Evolutionary conservation across 2,888 invertebrate genomes (phyloP), one percentile per base, ranked within the genome.

Genomic region (Heliconius cydno): DNA sequence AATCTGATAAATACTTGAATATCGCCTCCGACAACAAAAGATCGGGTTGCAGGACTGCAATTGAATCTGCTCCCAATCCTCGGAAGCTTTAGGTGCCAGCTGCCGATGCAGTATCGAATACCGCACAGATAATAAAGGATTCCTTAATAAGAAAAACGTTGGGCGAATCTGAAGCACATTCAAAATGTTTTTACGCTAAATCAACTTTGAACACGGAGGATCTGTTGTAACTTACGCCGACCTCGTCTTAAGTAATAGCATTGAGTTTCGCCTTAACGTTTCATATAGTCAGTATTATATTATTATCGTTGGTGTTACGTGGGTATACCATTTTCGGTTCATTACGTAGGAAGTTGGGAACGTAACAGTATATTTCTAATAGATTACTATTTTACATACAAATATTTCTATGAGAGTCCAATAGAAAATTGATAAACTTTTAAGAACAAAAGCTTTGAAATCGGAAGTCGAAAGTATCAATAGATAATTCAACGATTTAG

Each of bases 51-150:
- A 88, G 86, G 85, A 86, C 86, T 88, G 88, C 88, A 88, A 88
- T 89, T 85, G 86, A 90, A 90, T 90, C 88, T 84, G 89, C 88
- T 87, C 84, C 88, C 87, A 92, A 89, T 90, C 90, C 88, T 91
- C 94, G 93, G 94, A 93, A 94, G 94, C 94, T 87, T 86, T 87
- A 90, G 94, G 94, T 94, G 94, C 94, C 94, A 93, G 92, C 94
- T 94, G 94, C 90, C 87, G 87, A 79, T 80, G 83, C 82, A 87
- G 90, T 94, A 92, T 94, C 94, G 86, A 90, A 91, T 94, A 85
- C 87, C 90, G 85, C 82, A 85, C 86, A 89, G 91, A 91, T 91
- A 91, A 92, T 90, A 90, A 91, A 90, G 92, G 90, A 90, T 90
- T 89, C 90, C 85, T 92, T 93, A 92, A 90, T 90, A 90, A 88